A percentile compares a stretch with the other conserved stretches of the same genome.
phyloP scores from a whole-genome alignment of 2,113 vertebrate species.

The Cygnus buccinator region DNA sequence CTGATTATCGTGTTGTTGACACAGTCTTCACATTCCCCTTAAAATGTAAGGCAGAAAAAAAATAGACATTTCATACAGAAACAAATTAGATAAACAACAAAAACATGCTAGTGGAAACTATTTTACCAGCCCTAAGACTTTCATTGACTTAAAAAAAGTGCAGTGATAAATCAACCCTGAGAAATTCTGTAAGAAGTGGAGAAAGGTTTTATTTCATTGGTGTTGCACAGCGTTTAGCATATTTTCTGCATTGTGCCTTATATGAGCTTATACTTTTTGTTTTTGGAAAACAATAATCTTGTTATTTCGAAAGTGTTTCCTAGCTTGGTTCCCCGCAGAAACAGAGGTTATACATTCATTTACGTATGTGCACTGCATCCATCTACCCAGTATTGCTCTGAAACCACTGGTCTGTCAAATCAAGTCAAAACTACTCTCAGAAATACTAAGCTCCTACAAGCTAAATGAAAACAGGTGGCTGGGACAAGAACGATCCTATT shows the following conservation, averaged over 20 bases:
- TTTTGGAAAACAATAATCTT: neutral
- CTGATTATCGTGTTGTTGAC: neutral
- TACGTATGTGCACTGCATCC: neutral
- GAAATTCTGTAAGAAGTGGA: neutral
- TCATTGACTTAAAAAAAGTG: neutral
- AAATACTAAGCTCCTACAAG: neutral
- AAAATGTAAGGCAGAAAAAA: neutral
- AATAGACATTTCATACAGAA: neutral
- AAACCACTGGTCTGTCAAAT: conserved; percentile 12
- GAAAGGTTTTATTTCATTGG: neutral
- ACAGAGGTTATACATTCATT: neutral
- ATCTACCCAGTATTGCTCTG: neutral
- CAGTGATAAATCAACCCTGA: neutral
- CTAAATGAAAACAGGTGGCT: neutral
- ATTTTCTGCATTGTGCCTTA: neutral
- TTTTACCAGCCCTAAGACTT: neutral
- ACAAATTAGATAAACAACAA: neutral
- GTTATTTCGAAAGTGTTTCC: neutral
- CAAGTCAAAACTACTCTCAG: neutral
- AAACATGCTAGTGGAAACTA: neutral
- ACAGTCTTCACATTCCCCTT: neutral
- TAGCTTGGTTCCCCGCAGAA: neutral
- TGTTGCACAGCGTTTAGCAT: neutral
- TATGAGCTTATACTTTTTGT: neutral
- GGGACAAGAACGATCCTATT: neutral